Percentiles rank a stretch among this genome's conserved stretches.
These are phyloP conservation scores for Heliconius hortense DNA, from an alignment of 2,888 invertebrate species.

Conservation along the genomic window DNA sequence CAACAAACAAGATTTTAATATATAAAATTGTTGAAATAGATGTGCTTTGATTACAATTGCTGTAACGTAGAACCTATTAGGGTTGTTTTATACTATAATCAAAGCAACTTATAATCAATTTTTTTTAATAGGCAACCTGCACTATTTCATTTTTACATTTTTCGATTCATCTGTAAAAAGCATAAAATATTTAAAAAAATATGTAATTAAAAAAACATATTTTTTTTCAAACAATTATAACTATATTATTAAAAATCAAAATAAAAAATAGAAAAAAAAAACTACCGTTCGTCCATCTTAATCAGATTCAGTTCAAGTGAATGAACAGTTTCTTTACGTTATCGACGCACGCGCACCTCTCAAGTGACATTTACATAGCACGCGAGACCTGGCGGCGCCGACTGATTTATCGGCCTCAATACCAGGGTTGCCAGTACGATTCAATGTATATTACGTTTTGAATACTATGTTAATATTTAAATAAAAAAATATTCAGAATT, in stretches of 20 bases:
- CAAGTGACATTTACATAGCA: slow-evolving; percentile 44
- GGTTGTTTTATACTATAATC: no score
- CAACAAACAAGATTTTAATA: slow-evolving; percentile 7
- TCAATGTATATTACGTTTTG: slow-evolving; percentile 20
- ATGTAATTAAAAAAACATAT: background rate
- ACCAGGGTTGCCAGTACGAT: slow-evolving; percentile 34
- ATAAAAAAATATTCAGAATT: background rate
- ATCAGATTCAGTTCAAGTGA: slow-evolving; percentile 2
- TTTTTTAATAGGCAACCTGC: background rate
- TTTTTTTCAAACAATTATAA: background rate
- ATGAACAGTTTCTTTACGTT: slow-evolving; percentile 33
- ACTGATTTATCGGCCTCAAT: slow-evolving; percentile 55
- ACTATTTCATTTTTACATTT: background rate
- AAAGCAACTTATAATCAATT: background rate
- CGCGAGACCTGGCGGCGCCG: slow-evolving; percentile 66
- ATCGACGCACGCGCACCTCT: slow-evolving; percentile 28
- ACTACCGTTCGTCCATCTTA: background rate
- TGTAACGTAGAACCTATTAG: no score
- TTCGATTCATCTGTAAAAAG: no score
- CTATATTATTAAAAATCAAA: background rate
- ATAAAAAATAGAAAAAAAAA: background rate
- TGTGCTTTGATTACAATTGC: background rate
- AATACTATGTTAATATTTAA: slow-evolving; percentile 15
- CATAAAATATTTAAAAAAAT: background rate
- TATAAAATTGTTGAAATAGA: background rate